Base-by-base conservation (phyloP, 1,140 invertebrate species). In the Leptinotarsa lineolata region DNA sequence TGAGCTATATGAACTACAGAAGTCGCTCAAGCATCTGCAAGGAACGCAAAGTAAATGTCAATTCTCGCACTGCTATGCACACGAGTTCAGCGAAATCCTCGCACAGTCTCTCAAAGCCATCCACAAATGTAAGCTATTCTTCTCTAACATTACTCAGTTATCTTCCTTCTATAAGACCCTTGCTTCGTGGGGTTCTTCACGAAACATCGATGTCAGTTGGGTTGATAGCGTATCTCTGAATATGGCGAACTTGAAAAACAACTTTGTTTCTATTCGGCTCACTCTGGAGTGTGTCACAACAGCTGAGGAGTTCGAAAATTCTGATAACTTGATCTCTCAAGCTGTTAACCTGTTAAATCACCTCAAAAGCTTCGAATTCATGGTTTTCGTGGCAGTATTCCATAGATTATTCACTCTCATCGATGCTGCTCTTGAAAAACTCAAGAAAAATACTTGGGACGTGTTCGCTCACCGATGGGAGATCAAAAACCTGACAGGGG, bases 101-200 rank as follows among this genome's bases (percentile, higher is more conserved):
- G 24, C 45, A 4, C 39, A 68, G 20, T 44, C 66, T 22, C 66
- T 68, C 12, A 68, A 13, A n/a, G 11, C n/a, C 16, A n/a, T 68
- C 15, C 45, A 68, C 39, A 39, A 68, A 46, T 68, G 66, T 39
- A 68, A 68, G n/a, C 15, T 68, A n/a, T 68, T 68, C 18, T 68
- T 68, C 20, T n/a, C 66, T 2, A 18, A 8, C 15, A 18, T 46
- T n/a, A n/a, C 24, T 6, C 30, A 30, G 16, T 68, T 68, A 16
- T 68, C 30, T 21, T 45, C 30, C 6, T 68, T 68, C 20, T 68
- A 45, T n/a, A 16, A 68, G 3, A 46, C 16, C 20, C 66, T 39
- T 44, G 39, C 20, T 12, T 13, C n/a, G 66, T 18, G 45, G 45
- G 30, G n/a, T 6, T 44, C 45, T 18, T 44, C 6, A 11, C 16